Conservation (phyloP, 1,140 invertebrate genomes). For the Zaprionus africanus region DNA sequence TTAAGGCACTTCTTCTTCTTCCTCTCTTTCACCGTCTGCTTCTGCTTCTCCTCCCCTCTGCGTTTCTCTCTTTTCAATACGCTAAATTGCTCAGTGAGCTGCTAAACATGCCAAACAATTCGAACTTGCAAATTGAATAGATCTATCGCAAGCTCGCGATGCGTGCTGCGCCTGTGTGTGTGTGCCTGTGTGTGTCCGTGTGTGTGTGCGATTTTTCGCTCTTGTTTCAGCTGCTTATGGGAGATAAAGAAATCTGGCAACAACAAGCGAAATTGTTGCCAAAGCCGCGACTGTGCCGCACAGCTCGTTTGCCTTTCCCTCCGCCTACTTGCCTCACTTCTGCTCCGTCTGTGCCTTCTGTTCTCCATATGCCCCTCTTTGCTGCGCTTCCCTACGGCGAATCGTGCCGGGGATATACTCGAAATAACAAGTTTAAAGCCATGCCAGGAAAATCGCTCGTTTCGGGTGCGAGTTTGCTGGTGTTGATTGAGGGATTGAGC, state of each 20-base stretch:
- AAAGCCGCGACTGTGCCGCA: slow-evolving; percentile 63
- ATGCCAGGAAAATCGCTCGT: slow-evolving; percentile 53
- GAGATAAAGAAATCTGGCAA: slow-evolving; percentile 80
- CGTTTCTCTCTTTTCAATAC: slow-evolving; percentile 8
- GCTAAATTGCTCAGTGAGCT: slow-evolving; percentile 71
- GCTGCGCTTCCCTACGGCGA: slow-evolving; percentile 13
- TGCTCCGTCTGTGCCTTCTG: too few species aligned
- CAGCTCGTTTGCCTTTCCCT: background rate
- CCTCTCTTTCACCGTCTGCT: background rate
- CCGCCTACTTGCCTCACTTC: background rate
- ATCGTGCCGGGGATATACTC: slow-evolving; percentile 67
- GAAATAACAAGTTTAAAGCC: slow-evolving; percentile 82
- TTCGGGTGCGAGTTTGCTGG: slow-evolving; percentile 38
- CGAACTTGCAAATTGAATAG: slow-evolving; percentile 79
- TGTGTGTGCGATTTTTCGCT: slow-evolving; percentile 22
- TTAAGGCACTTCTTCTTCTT: slow-evolving; percentile 4
- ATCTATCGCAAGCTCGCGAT: slow-evolving; percentile 47
- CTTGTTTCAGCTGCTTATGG: slow-evolving; percentile 61
- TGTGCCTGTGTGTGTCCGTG: slow-evolving; percentile 12
- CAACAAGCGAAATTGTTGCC: slow-evolving; percentile 71
- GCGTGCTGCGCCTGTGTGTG: background rate
- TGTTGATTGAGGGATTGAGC: slow-evolving; percentile 80
- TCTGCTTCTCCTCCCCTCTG: background rate
- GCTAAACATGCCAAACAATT: slow-evolving; percentile 77
- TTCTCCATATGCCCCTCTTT: too few species aligned